A percentile compares a stretch with the other conserved stretches of the same genome.
These are phyloP conservation scores for Decapterus maruadsi DNA, from an alignment of 2,797 vertebrate genomes.

Conservation along the genomic window DNA sequence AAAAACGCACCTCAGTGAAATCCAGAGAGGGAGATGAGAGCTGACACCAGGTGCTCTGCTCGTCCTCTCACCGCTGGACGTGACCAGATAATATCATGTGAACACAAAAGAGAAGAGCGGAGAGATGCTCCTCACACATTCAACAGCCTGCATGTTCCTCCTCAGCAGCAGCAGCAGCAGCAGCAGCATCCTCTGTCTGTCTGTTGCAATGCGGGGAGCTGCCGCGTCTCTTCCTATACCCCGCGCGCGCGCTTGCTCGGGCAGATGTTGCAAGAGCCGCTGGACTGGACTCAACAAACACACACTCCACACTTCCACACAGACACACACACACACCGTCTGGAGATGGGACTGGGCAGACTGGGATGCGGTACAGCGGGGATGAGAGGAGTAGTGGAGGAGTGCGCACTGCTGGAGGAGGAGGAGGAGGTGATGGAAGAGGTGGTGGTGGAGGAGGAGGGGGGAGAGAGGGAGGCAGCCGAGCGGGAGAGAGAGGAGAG, in stretches of 20 bases:
- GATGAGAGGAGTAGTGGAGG: background rate
- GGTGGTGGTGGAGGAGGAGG: background rate
- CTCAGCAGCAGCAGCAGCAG: no score
- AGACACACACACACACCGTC: background rate
- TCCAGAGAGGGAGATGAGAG: background rate
- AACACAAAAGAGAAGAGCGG: slow-evolving; percentile 8
- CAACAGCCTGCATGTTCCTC: slow-evolving; percentile 60
- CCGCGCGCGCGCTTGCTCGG: slow-evolving; percentile 40
- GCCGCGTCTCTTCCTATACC: slow-evolving; percentile 19
- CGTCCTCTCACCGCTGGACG: background rate
- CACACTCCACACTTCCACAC: no score
- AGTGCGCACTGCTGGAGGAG: slow-evolving; percentile 13
- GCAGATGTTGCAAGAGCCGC: slow-evolving; percentile 59
- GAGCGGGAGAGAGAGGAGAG: slow-evolving; percentile 20
- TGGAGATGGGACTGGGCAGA: slow-evolving; percentile 12
- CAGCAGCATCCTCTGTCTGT: slow-evolving; percentile 52
- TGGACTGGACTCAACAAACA: background rate
- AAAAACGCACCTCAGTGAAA: slow-evolving; percentile 9
- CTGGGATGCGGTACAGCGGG: slow-evolving; percentile 8
- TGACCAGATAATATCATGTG: background rate
- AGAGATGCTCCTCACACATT: slow-evolving; percentile 48
- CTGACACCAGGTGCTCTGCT: background rate
- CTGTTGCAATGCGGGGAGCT: slow-evolving; percentile 82
- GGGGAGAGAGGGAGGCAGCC: slow-evolving; percentile 16
- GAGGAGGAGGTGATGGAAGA: background rate